Evolutionary conservation across 1,140 invertebrate genomes (phyloP).

Genomic region (Colletes gigas): DNA sequence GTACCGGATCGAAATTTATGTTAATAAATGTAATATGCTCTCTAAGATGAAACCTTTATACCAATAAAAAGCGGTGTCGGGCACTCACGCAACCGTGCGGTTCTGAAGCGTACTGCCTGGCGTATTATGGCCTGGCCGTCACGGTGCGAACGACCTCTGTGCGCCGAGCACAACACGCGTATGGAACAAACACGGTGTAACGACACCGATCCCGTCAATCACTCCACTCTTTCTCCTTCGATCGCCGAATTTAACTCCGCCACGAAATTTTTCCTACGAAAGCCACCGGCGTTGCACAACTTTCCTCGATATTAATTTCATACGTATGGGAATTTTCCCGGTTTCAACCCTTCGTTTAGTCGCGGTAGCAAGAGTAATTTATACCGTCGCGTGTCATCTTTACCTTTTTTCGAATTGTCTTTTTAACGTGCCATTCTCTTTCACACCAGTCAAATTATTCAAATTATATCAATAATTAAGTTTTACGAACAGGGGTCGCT

Average conservation of each 20-base stretch:
- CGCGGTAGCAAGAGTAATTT: too few species aligned
- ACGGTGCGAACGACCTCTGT: conserved; percentile 62
- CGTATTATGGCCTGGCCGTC: conserved; percentile 28
- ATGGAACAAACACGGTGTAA: conserved; percentile 5
- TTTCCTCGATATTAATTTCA: too few species aligned
- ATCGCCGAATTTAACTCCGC: neutral
- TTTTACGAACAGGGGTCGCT: too few species aligned
- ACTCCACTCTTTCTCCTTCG: neutral
- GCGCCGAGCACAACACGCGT: neutral
- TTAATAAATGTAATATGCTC: neutral
- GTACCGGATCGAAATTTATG: neutral
- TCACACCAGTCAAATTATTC: too few species aligned
- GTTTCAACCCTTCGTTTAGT: too few species aligned
- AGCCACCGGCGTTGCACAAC: too few species aligned
- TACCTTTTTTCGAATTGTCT: too few species aligned
- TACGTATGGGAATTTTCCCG: too few species aligned
- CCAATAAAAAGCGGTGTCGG: conserved; percentile 16
- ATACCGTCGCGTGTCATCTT: too few species aligned
- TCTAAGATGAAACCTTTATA: neutral
- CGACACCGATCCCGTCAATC: conserved; percentile 9
- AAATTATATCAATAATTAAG: too few species aligned
- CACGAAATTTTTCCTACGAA: too few species aligned
- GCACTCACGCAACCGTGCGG: conserved; percentile 49
- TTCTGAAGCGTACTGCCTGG: conserved; percentile 25
- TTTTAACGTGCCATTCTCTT: too few species aligned